These are phyloP conservation scores for Erpobdella octoculata DNA, from an alignment of 2,888 invertebrate genomes.

Conservation along the genomic window DNA sequence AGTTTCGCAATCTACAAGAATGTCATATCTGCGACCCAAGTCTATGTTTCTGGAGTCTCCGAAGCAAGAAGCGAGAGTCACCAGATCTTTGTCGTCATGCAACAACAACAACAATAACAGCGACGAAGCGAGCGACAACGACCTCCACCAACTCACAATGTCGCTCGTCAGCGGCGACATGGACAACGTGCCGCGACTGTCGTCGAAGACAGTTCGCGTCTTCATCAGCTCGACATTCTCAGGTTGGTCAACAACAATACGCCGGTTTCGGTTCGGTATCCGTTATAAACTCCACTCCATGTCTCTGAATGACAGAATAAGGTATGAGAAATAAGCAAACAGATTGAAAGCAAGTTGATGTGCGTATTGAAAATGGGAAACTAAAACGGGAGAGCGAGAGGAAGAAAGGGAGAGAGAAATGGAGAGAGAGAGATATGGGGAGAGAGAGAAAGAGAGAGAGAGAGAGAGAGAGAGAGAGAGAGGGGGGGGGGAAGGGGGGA, in stretches of 20 bases:
- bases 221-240: slow-evolving; percentile 40
- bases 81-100: not conserved
- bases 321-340: not conserved
- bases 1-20: not conserved
- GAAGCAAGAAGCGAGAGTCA: not conserved
- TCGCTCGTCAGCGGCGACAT: slow-evolving; percentile 25
- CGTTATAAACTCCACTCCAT: not conserved
- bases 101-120: slow-evolving; percentile 8
- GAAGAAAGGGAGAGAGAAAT: no score
- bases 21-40: not conserved
- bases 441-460: no score
- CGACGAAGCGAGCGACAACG: not conserved
- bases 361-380: no score
- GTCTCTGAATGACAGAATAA: not conserved
- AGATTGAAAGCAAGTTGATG: no score
- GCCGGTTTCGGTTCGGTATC: not conserved
- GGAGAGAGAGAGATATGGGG: no score
- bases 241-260: slow-evolving; percentile 31
- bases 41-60: not conserved
- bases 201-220: slow-evolving; percentile 36
- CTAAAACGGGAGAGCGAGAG: no score
- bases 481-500: no score
- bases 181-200: slow-evolving; percentile 33
- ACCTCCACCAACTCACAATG: slow-evolving; percentile 3
- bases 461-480: no score